These are phyloP conservation scores for Masticophis lateralis DNA, from an alignment of 2,797 vertebrate species.

Conservation along the genomic window DNA sequence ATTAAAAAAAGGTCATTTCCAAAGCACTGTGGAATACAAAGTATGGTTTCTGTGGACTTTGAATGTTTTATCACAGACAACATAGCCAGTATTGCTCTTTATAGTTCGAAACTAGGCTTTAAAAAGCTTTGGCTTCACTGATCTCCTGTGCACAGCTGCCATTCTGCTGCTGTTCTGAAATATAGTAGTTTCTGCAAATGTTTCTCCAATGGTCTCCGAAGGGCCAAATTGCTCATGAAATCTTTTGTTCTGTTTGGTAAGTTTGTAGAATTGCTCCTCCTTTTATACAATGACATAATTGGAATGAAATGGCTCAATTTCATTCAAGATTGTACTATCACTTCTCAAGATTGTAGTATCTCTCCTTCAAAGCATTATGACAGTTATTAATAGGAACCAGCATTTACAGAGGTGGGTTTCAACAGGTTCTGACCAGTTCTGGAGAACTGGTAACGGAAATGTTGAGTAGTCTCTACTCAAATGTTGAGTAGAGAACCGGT, in stretches of 20 bases:
- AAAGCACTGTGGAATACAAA: neutral
- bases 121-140: neutral
- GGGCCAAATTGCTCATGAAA: neutral
- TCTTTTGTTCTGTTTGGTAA: neutral
- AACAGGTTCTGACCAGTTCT: too few relatives aligned
- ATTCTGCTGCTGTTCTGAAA: neutral
- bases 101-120: neutral
- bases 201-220: neutral
- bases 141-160: neutral
- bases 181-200: neutral
- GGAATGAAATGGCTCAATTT: neutral
- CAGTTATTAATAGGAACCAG: neutral
- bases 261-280: neutral
- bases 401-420: neutral
- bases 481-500: too few relatives aligned
- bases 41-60: neutral
- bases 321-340: neutral
- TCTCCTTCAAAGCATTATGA: neutral
- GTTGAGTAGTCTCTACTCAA: too few relatives aligned
- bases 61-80: neutral
- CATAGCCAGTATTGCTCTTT: neutral
- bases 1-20: neutral
- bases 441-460: too few relatives aligned
- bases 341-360: neutral
- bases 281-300: neutral